Evolutionary conservation across 2,888 invertebrate genomes (phyloP).

Genomic region (Ferrisia virgata): DNA sequence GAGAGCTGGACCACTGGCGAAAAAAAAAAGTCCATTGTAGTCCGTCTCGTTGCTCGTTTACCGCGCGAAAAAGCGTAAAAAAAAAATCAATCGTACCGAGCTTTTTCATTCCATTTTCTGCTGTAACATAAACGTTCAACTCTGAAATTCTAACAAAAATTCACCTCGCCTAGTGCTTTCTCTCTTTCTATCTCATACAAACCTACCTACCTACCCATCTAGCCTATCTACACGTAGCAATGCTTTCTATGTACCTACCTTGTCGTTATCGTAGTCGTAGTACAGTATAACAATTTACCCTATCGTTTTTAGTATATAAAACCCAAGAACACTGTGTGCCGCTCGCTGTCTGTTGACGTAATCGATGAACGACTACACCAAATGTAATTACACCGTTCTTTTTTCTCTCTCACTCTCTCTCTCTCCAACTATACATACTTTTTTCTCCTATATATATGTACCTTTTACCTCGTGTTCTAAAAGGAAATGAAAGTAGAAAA

Average conservation of each 20-base stretch:
- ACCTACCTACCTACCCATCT: no score
- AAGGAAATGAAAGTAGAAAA: not conserved
- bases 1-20: not conserved
- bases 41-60: not conserved
- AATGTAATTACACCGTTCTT: slow-evolving; percentile 11
- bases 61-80: not conserved
- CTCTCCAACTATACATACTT: no score
- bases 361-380: slow-evolving; percentile 26
- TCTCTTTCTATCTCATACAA: not conserved
- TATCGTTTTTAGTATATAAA: not conserved
- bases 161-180: not conserved
- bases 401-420: no score
- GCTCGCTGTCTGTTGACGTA: slow-evolving; percentile 12
- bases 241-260: not conserved
- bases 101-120: not conserved
- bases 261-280: not conserved
- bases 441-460: not conserved
- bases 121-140: not conserved
- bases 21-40: not conserved
- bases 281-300: slow-evolving; percentile 7
- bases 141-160: slow-evolving; percentile 15
- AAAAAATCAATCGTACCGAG: slow-evolving; percentile 28
- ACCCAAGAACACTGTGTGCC: not conserved
- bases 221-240: no score
- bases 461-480: not conserved